Percentiles rank a stretch among this genome's conserved stretches.
Conservation (phyloP, 35 echinoderm and acorn worm genomes). For the Strongylocentrotus purpuratus region DNA sequence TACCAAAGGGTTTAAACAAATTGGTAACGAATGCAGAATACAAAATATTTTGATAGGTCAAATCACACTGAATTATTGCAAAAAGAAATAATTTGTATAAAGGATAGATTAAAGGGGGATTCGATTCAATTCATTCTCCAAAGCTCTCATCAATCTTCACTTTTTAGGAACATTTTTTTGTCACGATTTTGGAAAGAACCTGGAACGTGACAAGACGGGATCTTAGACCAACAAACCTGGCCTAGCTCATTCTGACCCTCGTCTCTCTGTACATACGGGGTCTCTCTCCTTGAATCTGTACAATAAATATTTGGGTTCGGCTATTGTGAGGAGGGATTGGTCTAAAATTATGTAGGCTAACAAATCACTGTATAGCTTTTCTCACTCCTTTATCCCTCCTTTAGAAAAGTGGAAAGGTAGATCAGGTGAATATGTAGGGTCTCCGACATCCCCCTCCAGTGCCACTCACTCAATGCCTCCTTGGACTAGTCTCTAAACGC, state of each 20-base stretch:
- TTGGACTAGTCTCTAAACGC: no score
- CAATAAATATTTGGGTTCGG: conserved; percentile 21
- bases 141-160: background rate
- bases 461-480: background rate
- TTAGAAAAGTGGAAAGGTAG: background rate
- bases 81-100: background rate
- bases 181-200: background rate
- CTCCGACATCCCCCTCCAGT: background rate
- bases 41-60: no score
- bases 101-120: background rate
- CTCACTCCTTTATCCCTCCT: background rate
- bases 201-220: background rate
- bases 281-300: conserved; percentile 10
- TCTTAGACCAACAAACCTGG: background rate
- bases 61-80: no score
- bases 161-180: background rate
- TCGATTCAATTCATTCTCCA: background rate
- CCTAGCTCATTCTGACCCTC: background rate
- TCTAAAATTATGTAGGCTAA: conserved; percentile 18
- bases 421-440: background rate
- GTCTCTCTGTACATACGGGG: background rate
- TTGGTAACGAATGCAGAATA: no score
- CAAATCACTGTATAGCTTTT: background rate
- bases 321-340: conserved; percentile 24
- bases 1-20: no score